These are phyloP conservation scores for Calephelis perditalis DNA, from an alignment of 2,888 invertebrate genomes.

Conservation along the genomic window DNA sequence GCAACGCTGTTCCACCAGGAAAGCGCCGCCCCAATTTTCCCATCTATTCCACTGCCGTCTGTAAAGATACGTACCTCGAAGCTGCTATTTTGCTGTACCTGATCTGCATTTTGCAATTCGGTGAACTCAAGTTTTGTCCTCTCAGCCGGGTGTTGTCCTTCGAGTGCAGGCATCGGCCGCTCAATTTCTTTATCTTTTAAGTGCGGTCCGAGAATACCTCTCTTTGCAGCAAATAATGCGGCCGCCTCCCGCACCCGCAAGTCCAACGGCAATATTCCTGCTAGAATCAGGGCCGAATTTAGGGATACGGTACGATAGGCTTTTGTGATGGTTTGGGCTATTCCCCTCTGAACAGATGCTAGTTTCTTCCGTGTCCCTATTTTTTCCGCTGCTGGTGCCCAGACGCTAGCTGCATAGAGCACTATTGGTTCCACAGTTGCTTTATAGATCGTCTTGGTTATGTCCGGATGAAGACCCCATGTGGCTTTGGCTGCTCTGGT, in stretches of 20 bases:
- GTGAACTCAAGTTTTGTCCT: too few relatives aligned
- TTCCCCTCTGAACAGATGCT: constrained; percentile 17
- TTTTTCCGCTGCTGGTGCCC: constrained; percentile 20
- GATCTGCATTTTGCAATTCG: too few relatives aligned
- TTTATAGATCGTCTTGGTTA: constrained; percentile 20
- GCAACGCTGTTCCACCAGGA: too few relatives aligned
- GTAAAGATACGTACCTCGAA: too few relatives aligned
- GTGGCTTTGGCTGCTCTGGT: constrained; percentile 13
- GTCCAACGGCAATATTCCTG: constrained; percentile 29
- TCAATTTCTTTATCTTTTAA: constrained; percentile 15
- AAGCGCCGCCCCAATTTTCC: too few relatives aligned
- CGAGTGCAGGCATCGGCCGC: constrained; percentile 23
- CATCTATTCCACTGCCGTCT: too few relatives aligned
- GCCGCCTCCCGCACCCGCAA: constrained; percentile 26
- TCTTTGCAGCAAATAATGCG: constrained; percentile 17
- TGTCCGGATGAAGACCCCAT: constrained; percentile 22
- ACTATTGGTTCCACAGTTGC: constrained; percentile 22
- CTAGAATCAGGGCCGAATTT: constrained; percentile 23
- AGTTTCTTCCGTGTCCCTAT: constrained; percentile 17
- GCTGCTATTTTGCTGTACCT: too few relatives aligned
- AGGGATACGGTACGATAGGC: constrained; percentile 28
- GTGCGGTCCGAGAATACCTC: background rate
- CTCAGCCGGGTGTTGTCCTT: too few relatives aligned
- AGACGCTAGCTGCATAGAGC: constrained; percentile 23
- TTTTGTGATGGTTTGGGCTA: constrained; percentile 21